Evolutionary conservation across 2,797 vertebrate species (phyloP), one percentile per base, ranked within the genome.

Genomic region (Clarias laeviceps): DNA sequence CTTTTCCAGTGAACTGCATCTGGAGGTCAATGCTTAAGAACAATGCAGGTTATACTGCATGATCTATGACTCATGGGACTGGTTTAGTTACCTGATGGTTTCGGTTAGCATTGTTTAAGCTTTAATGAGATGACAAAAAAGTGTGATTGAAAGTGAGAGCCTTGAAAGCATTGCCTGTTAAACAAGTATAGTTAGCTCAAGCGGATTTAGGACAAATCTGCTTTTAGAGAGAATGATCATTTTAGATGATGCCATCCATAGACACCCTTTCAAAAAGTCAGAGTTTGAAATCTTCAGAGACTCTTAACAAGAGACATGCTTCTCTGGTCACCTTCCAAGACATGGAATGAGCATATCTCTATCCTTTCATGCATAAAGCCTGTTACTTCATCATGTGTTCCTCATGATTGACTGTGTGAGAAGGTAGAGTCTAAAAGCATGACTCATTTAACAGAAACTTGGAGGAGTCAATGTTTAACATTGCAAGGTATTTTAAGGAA

Each of bases 61-160:
- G 7, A 34, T 89, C 56, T 85, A 82, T 90, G 37, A 83, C 91
- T 88, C 85, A 72, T 32, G 62, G 59, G 91, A 90, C 90, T 81
- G 80, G 80, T 89, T 91, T 93, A 88, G 86, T 84, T 86, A 85
- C 85, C 80, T 80, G 37, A 45, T 73, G 73, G 86, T 87, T 70
- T 86, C 69, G 37, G 73, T 9, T 50, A 69, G 66, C 62, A 80
- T 66, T 32, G 32, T 74, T 79, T 32, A 78, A 45, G 64, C 62
- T 54, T 50, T 59, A 32, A 14, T 29, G 70, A 54, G 27, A 64
- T 62, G 77, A 80, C 40, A 9, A 50, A 34, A 61, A 50, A 17
- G 57, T 56, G 76, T 45, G 11, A 57, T 32, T 59, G 40, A 61
- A 59, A 27, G 27, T 40, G 17, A 57, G 32, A 37, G 29, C n/a